These are phyloP conservation scores for Dicycla oo DNA, from an alignment of 2,888 invertebrate genomes.

Conservation along the genomic window DNA sequence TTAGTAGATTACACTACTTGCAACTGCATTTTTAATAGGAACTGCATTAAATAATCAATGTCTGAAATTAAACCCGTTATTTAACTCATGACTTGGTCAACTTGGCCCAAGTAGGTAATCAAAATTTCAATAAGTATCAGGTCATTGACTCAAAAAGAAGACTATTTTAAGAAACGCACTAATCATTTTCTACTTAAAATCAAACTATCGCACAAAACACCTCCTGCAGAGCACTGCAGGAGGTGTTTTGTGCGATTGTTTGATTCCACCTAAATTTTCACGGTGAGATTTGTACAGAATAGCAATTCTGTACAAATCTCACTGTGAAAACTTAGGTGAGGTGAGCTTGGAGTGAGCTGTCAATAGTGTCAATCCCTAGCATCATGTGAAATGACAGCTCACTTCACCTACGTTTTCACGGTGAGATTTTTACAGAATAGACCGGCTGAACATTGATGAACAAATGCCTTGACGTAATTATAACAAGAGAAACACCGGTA, in stretches of 20 bases:
- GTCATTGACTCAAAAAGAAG: background rate
- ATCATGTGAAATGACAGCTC: too few relatives aligned
- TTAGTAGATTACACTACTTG: background rate
- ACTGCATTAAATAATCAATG: background rate
- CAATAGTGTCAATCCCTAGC: too few relatives aligned
- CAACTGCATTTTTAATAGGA: background rate
- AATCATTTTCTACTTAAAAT: background rate
- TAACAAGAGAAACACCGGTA: slow-evolving; percentile 39
- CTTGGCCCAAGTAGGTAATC: background rate
- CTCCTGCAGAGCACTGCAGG: too few relatives aligned
- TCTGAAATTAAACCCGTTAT: background rate
- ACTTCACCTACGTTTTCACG: too few relatives aligned
- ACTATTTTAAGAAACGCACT: background rate
- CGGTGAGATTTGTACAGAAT: too few relatives aligned
- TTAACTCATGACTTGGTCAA: background rate
- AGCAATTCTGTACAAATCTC: too few relatives aligned
- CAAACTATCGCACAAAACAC: slow-evolving; percentile 3
- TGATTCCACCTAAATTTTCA: too few relatives aligned
- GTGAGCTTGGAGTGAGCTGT: too few relatives aligned
- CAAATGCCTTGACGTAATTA: slow-evolving; percentile 34
- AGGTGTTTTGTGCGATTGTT: too few relatives aligned
- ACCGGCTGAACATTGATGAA: slow-evolving; percentile 23
- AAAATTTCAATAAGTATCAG: background rate
- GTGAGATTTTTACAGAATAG: too few relatives aligned
- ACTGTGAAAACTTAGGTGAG: too few relatives aligned